Evolutionary conservation across 2,888 invertebrate genomes (phyloP).

Genomic region (Cryptus armator): DNA sequence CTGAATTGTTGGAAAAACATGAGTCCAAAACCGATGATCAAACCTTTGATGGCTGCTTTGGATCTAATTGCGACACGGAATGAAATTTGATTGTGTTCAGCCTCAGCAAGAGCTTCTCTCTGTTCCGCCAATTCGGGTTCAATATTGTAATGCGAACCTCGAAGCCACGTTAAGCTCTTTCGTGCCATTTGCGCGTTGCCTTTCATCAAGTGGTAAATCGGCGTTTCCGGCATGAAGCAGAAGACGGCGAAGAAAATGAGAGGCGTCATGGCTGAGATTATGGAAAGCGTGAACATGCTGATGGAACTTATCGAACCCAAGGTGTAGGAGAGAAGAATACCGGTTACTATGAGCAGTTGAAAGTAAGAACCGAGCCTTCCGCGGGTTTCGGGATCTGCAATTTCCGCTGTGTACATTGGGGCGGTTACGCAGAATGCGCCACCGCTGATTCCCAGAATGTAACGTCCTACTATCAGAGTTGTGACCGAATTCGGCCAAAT

Average conservation of each 20-base stretch:
- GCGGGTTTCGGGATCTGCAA: slow-evolving; percentile 93
- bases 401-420: slow-evolving; percentile 95
- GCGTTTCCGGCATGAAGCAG: slow-evolving; percentile 85
- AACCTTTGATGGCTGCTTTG: slow-evolving; percentile 88
- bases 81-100: slow-evolving; percentile 86
- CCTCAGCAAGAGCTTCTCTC: slow-evolving; percentile 86
- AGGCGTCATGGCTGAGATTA: slow-evolving; percentile 89
- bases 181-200: slow-evolving; percentile 89
- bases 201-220: slow-evolving; percentile 90
- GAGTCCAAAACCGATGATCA: slow-evolving; percentile 91
- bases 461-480: slow-evolving; percentile 89
- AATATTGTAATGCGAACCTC: slow-evolving; percentile 90
- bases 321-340: slow-evolving; percentile 92
- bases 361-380: slow-evolving; percentile 95
- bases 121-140: slow-evolving; percentile 89
- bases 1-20: slow-evolving; percentile 96
- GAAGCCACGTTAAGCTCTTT: slow-evolving; percentile 90
- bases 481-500: slow-evolving; percentile 88
- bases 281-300: slow-evolving; percentile 87
- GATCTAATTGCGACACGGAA: slow-evolving; percentile 87
- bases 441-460: slow-evolving; percentile 91
- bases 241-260: slow-evolving; percentile 90
- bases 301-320: slow-evolving; percentile 85
- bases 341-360: slow-evolving; percentile 94
- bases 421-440: slow-evolving; percentile 94